Evolutionary conservation across 2,113 vertebrate genomes (phyloP).

Genomic region (Catagonus wagneri): DNA sequence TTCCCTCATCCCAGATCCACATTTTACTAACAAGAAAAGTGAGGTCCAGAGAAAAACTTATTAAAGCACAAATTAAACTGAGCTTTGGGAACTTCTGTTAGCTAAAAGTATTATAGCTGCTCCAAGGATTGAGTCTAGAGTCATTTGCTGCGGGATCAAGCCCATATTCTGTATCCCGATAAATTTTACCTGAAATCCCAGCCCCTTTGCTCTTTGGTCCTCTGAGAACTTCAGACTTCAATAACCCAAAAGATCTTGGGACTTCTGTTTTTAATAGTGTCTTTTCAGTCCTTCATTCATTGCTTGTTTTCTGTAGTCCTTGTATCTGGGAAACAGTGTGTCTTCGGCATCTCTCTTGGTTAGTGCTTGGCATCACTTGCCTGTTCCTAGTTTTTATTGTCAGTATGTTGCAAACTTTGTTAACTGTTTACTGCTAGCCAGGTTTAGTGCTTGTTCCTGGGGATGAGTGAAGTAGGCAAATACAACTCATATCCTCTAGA

Average conservation of each 20-base stretch:
- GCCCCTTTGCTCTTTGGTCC: background rate
- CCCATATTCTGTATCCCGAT: background rate
- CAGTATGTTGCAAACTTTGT: background rate
- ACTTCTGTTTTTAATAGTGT: background rate
- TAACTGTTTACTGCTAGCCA: background rate
- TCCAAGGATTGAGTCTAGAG: background rate
- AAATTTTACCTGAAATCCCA: background rate
- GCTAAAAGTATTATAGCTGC: background rate
- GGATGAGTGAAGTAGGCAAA: background rate
- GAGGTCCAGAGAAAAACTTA: background rate
- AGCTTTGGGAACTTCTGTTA: background rate
- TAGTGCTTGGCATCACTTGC: background rate
- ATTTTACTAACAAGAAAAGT: constrained; percentile 15
- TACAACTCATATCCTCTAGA: background rate
- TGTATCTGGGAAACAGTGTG: background rate
- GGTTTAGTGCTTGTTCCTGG: background rate
- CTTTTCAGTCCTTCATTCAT: background rate
- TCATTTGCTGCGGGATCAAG: background rate
- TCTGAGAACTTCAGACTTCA: background rate
- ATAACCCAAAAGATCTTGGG: background rate
- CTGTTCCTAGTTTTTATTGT: background rate
- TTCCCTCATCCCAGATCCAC: fast-evolving
- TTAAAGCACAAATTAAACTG: background rate
- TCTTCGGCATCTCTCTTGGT: background rate
- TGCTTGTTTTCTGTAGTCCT: background rate